Base-by-base conservation (phyloP, 2,888 invertebrate species). In the Tupiocoris notatus region DNA sequence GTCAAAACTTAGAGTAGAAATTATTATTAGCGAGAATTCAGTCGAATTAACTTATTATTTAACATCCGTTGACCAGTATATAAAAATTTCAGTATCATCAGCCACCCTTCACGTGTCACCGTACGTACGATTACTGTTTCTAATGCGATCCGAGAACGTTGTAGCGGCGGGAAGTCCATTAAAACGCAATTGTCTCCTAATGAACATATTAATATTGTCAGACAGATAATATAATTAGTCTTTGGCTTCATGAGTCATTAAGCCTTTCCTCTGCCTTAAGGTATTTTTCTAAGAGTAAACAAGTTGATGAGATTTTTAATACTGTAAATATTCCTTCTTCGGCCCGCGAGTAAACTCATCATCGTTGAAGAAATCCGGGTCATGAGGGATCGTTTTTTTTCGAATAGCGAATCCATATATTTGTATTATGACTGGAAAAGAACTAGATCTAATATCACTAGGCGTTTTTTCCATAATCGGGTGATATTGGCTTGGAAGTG, bases 141-240 rank as follows among this genome's bases (percentile, higher is more conserved):
- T n/a, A n/a, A n/a, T 39, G 39, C 12, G 39, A 39, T 12, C 12
- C 39, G 3, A 39, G 12, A 3, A 39, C 39, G 39, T 12, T 12
- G 3, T 39, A 65, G 25, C 18, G 20, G 65, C 39, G 24, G 24
- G 61, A 61, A 56, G 74, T 74, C 62, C 64, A 64, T 74, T 74
- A 74, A 64, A 74, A 56, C 64, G 64, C 56, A 74, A 74, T 74
- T 62, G 74, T 22, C 73, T 54, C 39, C 64, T 74, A 74, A 74
- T 74, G 74, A 74, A 63, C 74, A 57, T 74, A 74, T 74, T 74
- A 74, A 74, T 74, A 74, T 54, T 74, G 74, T 64, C 74, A 74
- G 74, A 74, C 74, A 39, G 74, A 74, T 74, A 74, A 64, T 64
- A 74, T 74, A 74, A 74, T 74, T 74, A 74, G 74, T 56, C 64